Base-by-base conservation (phyloP, 2,888 invertebrate genomes). In the Chymomyza amoena region DNA sequence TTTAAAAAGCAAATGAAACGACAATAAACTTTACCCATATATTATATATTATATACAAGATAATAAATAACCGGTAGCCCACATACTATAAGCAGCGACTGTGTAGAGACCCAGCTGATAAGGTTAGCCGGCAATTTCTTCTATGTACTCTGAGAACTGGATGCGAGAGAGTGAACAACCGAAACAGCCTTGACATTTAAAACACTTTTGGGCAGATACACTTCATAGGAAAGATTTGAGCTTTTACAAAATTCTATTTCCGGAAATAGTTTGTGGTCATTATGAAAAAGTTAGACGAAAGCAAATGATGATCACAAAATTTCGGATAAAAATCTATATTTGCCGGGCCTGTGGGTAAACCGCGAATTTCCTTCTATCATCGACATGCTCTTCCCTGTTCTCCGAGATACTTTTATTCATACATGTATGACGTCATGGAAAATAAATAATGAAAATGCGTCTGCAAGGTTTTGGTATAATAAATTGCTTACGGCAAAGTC, bases 181-280 rank as follows among this genome's bases (percentile, higher is more conserved):
- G 59, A 25, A 54, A 45, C 66, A 69, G 65, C 79, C 79, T 86
- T 82, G 82, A 69, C 86, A 82, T 86, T 84, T 79, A 59, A 72
- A 70, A 67, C 60, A 45, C 52, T 51, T 51, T 15, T 51, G 54
- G 54, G 52, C 15, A 52, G 25, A 25, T 3, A 25, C 25, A 25
- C 25, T 25, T 25, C 2, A 25, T 25, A 4, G 25, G 51, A 51
- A 51, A 51, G 51, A 7, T 51, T 51, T 16, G n/a, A 16, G 6
- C 6, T 51, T 51, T 51, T 51, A 15, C 1, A 51, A 51, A 15
- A 25, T 25, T 25, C 25, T 25, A 25, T 25, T 25, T 25, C 25
- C 25, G 25, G 25, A 25, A 25, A 3, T 25, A 25, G 25, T 25
- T 25, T 25, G 25, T 25, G 25, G 25, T 25, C 2, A 4, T 3